Evolutionary conservation across 2,113 vertebrate genomes (phyloP).

Genomic region (Rhinopomastus cyanomelas): DNA sequence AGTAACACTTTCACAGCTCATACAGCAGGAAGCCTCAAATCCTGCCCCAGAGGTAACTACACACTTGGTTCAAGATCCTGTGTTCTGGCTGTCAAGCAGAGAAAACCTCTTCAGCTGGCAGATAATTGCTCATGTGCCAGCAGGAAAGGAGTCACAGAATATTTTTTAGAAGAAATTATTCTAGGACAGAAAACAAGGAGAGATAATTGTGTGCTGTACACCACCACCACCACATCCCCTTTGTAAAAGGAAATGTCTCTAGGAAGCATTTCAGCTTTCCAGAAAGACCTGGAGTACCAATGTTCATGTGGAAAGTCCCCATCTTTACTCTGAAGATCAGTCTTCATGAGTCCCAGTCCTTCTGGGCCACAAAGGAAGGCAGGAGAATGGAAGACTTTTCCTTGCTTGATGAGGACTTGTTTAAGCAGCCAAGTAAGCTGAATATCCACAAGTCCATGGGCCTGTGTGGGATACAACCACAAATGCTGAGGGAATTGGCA

Average conservation of each 20-base stretch:
- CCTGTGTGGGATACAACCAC: no score
- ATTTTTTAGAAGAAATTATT: background rate
- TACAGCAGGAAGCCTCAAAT: background rate
- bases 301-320: background rate
- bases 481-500: no score
- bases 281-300: background rate
- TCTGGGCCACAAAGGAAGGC: no score
- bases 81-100: background rate
- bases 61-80: slow-evolving; percentile 14
- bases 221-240: no score
- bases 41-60: background rate
- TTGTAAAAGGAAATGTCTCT: background rate
- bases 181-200: background rate
- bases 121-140: background rate
- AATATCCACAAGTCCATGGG: no score
- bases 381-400: no score
- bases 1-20: background rate
- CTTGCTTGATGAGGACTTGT: no score
- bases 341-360: no score
- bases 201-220: background rate
- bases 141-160: background rate
- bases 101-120: slow-evolving; percentile 5
- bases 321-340: no score
- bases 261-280: background rate
- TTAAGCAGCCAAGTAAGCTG: no score